Base-by-base conservation (phyloP, 2,888 invertebrate species). In the Mythimna pallens region DNA sequence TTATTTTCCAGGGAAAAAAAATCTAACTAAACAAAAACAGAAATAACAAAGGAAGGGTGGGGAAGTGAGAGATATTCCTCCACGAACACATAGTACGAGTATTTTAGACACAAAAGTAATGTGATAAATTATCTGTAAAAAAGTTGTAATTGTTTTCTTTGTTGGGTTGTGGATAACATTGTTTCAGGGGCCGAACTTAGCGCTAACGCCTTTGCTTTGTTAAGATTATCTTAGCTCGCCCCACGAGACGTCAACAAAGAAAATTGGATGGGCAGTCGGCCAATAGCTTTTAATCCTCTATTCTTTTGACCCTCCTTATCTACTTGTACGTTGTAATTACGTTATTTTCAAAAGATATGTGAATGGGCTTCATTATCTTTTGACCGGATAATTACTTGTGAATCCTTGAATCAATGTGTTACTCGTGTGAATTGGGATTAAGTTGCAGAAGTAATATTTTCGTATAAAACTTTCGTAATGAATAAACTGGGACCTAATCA, bases 201-300 rank as follows among this genome's bases (percentile, higher is more conserved):
- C 89, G 86, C 83, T 84, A 84, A 88, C 89, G 92, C 91, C 92
- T 93, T 93, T 91, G 94, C 93, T 94, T 95, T 96, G 95, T 94
- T 95, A 93, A 94, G 95, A 95, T 95, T 94, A 96, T 96, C 95
- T 94, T 89, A 90, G 92, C 91, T 91, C 87, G 90, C 92, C 95
- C 93, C 94, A 68, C 58, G 94, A 92, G 95, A 94, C 94, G 92
- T 95, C 94, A 95, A 95, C 95, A 96, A 95, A 96, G 95, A 94
- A 96, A 94, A 96, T 96, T 95, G 95, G 95, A 96, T 96, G 95
- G 95, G 96, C 95, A 95, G 94, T 91, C 93, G 91, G 95, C 95
- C 95, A 95, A 95, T 96, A 92, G 93, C 94, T 94, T 94, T 95
- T 95, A 96, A 95, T 95, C 93, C 92, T 90, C 87, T 85, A 93